Percentiles rank a stretch among this genome's conserved stretches.
Evolutionary conservation across 2,797 vertebrate species (phyloP).

Genomic region (Diceros bicornis): DNA sequence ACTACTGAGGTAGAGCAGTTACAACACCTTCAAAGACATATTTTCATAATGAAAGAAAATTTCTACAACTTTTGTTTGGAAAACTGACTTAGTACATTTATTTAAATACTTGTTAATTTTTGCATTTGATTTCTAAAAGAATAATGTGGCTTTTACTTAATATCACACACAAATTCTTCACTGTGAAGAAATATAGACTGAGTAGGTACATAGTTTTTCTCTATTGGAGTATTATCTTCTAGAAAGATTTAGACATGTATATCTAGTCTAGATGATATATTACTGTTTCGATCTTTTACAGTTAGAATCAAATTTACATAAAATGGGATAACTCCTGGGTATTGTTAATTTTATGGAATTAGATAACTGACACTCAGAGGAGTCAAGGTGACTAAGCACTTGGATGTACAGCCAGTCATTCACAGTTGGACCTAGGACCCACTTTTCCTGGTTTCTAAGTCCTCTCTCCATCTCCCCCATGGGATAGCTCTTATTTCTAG

Average conservation of each 20-base stretch:
- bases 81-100: not conserved
- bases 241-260: not conserved
- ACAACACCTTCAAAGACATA: not conserved
- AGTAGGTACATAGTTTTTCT: not conserved
- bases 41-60: constrained; percentile 18
- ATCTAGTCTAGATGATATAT: not conserved
- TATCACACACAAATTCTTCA: not conserved
- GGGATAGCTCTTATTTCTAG: not conserved
- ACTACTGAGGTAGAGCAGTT: not conserved
- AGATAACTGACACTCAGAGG: not conserved
- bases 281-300: not conserved
- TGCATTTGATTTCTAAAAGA: constrained; percentile 24
- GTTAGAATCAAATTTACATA: not conserved
- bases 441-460: not conserved
- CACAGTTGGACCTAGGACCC: not conserved
- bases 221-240: not conserved
- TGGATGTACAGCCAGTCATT: not conserved
- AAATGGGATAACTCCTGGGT: not conserved
- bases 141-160: not conserved
- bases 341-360: constrained; percentile 18
- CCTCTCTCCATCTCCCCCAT: not conserved
- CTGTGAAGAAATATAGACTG: not conserved
- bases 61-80: not conserved
- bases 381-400: not conserved
- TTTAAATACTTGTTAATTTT: not conserved